These are phyloP conservation scores for Thalassaphorura encarpata DNA, from an alignment of 1,140 invertebrate genomes.

Conservation along the genomic window DNA sequence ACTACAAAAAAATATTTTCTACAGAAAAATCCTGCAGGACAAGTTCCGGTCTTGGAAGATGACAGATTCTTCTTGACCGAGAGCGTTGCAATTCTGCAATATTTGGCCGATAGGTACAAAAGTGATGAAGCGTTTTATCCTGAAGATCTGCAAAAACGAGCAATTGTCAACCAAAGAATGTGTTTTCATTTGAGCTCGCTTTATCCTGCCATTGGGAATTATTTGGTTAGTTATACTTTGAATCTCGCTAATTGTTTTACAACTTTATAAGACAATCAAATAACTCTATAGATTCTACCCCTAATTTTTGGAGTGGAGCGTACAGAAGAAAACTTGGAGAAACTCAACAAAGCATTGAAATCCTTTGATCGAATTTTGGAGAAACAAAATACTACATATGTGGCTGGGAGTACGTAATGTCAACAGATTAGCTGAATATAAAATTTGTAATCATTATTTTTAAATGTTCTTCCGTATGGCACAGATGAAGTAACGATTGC, in stretches of 20 bases:
- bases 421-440: slow-evolving; percentile 6
- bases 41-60: slow-evolving; percentile 63
- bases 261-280: too few species aligned
- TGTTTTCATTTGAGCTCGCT: slow-evolving; percentile 65
- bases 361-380: slow-evolving; percentile 57
- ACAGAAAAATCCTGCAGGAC: slow-evolving; percentile 65
- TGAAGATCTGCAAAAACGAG: slow-evolving; percentile 51
- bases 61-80: slow-evolving; percentile 60
- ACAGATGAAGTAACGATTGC: slow-evolving; percentile 58
- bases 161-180: slow-evolving; percentile 60
- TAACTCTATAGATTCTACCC: slow-evolving; percentile 52
- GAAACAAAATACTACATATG: slow-evolving; percentile 49
- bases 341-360: slow-evolving; percentile 51
- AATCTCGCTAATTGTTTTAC: too few species aligned
- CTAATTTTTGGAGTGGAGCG: slow-evolving; percentile 61
- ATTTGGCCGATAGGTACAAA: slow-evolving; percentile 60
- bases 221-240: slow-evolving; percentile 47
- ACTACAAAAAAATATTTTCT: too few species aligned
- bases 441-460: slow-evolving; percentile 3
- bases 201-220: slow-evolving; percentile 56
- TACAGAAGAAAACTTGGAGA: slow-evolving; percentile 52
- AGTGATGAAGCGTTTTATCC: slow-evolving; percentile 56
- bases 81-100: slow-evolving; percentile 65
- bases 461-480: slow-evolving; percentile 7
- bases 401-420: slow-evolving; percentile 43